These are phyloP conservation scores for Octonoba sinensis DNA, from an alignment of 2,888 invertebrate species.

Conservation along the genomic window DNA sequence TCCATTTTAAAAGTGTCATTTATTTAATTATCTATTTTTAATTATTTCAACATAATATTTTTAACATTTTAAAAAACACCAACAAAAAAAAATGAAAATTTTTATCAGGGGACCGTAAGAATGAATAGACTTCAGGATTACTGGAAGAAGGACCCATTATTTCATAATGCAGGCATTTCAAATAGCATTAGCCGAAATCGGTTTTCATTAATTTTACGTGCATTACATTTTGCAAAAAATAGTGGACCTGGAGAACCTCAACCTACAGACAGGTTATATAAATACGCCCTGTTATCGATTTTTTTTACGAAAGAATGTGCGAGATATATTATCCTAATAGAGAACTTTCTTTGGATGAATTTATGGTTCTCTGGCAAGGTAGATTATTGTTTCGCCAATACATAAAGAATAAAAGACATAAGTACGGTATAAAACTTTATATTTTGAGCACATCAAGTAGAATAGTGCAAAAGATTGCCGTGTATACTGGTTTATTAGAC, in stretches of 20 bases:
- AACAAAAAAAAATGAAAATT: too few species aligned
- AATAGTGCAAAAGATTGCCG: slow-evolving; percentile 31
- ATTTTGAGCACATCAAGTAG: slow-evolving; percentile 68
- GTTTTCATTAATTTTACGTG: slow-evolving; percentile 40
- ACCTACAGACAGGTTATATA: slow-evolving; percentile 26
- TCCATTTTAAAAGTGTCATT: too few species aligned
- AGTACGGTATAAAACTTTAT: slow-evolving; percentile 69
- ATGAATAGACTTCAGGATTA: slow-evolving; percentile 44
- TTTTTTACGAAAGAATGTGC: slow-evolving; percentile 36
- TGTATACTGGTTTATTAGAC: too few species aligned
- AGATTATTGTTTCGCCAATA: slow-evolving; percentile 69
- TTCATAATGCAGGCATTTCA: slow-evolving; percentile 32
- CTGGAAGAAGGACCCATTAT: too few species aligned
- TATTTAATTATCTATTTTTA: too few species aligned
- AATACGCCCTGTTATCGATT: slow-evolving; percentile 21
- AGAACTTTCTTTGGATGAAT: slow-evolving; percentile 68
- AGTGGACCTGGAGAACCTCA: slow-evolving; percentile 27
- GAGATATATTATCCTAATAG: slow-evolving; percentile 26
- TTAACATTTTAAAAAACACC: too few species aligned
- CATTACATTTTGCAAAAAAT: slow-evolving; percentile 32
- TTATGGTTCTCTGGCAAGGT: slow-evolving; percentile 69
- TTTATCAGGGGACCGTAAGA: too few species aligned
- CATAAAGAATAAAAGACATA: too few species aligned
- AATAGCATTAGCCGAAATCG: slow-evolving; percentile 35
- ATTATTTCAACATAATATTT: too few species aligned